Evolutionary conservation across 2,888 invertebrate genomes (phyloP).

Genomic region (Pollenia amentaria): DNA sequence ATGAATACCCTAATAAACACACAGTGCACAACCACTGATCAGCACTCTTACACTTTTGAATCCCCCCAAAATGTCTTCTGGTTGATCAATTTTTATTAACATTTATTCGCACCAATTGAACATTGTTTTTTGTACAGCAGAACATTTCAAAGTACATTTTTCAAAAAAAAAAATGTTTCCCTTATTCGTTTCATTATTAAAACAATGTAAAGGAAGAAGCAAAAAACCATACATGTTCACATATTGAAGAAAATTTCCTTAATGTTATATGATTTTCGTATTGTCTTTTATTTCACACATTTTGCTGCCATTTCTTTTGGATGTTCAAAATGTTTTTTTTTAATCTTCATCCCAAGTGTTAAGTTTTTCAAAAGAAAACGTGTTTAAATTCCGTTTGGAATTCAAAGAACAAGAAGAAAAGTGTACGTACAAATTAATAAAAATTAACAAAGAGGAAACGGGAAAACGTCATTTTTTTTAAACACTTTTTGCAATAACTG

Average conservation of each 20-base stretch:
- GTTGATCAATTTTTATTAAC: no score
- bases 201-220: neutral
- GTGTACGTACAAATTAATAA: neutral
- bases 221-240: neutral
- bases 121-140: no score
- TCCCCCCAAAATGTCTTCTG: no score
- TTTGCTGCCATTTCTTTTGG: slow-evolving; percentile 5
- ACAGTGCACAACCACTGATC: no score
- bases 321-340: neutral
- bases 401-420: neutral
- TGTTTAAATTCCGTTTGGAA: slow-evolving; percentile 5
- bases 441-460: slow-evolving; percentile 5
- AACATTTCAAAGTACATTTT: no score
- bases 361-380: slow-evolving; percentile 39
- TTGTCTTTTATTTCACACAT: neutral
- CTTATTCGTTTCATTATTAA: neutral
- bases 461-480: neutral
- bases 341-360: slow-evolving; percentile 8
- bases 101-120: no score
- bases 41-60: no score
- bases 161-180: no score
- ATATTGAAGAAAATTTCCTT: neutral
- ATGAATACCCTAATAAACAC: no score
- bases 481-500: no score
- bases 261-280: neutral